phyloP scores from a whole-genome alignment of 2,113 vertebrate genomes.

The Catagonus wagneri region DNA sequence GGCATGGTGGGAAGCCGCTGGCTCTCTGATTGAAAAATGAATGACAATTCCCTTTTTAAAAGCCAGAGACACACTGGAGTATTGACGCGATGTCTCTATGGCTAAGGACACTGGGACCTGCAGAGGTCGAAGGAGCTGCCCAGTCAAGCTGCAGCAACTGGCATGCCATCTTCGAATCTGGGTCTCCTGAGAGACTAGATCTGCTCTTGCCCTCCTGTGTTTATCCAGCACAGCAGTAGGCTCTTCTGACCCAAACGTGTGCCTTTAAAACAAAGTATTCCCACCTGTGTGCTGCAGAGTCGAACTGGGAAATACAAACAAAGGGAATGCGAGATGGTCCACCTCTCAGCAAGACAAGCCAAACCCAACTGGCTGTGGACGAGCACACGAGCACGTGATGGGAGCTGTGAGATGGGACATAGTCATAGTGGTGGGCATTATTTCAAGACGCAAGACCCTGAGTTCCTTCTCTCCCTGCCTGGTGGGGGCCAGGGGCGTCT shows the following conservation, averaged over 20 bases:
- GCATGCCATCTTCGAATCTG: fast-evolving
- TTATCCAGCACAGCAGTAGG: fast-evolving
- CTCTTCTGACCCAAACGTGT: fast-evolving
- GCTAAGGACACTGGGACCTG: neutral
- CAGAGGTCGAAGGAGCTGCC: neutral
- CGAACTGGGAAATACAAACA: fast-evolving
- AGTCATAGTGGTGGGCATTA: fast-evolving
- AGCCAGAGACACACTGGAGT: neutral
- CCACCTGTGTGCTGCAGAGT: fast-evolving
- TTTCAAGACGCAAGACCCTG: neutral
- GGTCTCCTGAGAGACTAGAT: neutral
- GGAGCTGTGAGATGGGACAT: fast-evolving
- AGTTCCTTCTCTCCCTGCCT: too few species aligned
- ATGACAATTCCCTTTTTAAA: neutral
- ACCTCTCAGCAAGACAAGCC: neutral
- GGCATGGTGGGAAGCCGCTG: neutral
- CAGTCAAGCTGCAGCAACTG: fast-evolving
- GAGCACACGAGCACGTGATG: fast-evolving
- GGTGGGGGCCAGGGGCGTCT: fast-evolving
- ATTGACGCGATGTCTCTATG: neutral
- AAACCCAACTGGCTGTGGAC: fast-evolving
- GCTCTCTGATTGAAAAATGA: neutral
- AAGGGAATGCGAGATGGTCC: fast-evolving
- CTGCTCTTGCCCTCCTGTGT: fast-evolving
- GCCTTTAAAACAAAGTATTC: neutral